Evolutionary conservation across 2,888 invertebrate genomes (phyloP).

Genomic region (Andrena dorsata): DNA sequence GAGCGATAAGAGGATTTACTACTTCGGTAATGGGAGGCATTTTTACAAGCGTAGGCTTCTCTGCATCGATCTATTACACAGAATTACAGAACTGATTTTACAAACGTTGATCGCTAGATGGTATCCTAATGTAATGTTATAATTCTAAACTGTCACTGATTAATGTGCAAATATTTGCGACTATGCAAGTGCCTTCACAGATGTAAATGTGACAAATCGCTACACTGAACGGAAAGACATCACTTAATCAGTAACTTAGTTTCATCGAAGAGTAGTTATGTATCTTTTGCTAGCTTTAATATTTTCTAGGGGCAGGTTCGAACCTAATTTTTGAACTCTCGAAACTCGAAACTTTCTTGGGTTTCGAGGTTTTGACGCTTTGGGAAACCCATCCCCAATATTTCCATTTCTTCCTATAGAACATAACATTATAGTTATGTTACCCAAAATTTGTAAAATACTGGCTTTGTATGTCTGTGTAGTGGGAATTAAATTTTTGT

Average conservation of each 20-base stretch:
- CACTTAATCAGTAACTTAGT: slow-evolving; percentile 8
- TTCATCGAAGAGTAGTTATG: background rate
- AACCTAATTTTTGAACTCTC: too few species aligned
- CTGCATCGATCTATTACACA: slow-evolving; percentile 50
- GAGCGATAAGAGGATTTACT: slow-evolving; percentile 2
- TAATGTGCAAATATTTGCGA: slow-evolving; percentile 45
- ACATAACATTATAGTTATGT: slow-evolving; percentile 2
- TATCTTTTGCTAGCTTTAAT: background rate
- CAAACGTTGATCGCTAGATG: slow-evolving; percentile 23
- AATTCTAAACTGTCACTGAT: slow-evolving; percentile 32
- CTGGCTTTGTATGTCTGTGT: slow-evolving; percentile 58
- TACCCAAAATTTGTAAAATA: slow-evolving; percentile 43
- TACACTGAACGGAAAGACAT: slow-evolving; percentile 22
- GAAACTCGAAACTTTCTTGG: too few species aligned
- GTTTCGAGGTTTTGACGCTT: background rate
- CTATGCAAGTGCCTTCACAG: slow-evolving; percentile 56
- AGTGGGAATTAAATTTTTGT: slow-evolving; percentile 28
- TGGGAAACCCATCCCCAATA: background rate
- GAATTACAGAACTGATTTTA: slow-evolving; percentile 60
- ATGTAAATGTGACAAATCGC: slow-evolving; percentile 27
- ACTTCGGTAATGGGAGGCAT: slow-evolving; percentile 12
- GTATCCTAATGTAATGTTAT: slow-evolving; percentile 12
- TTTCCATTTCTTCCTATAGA: background rate
- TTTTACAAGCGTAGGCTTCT: slow-evolving; percentile 46
- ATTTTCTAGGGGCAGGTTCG: slow-evolving; percentile 1